Base-by-base conservation (phyloP, 2,797 vertebrate species). In the Mormyrops attenuatus region DNA sequence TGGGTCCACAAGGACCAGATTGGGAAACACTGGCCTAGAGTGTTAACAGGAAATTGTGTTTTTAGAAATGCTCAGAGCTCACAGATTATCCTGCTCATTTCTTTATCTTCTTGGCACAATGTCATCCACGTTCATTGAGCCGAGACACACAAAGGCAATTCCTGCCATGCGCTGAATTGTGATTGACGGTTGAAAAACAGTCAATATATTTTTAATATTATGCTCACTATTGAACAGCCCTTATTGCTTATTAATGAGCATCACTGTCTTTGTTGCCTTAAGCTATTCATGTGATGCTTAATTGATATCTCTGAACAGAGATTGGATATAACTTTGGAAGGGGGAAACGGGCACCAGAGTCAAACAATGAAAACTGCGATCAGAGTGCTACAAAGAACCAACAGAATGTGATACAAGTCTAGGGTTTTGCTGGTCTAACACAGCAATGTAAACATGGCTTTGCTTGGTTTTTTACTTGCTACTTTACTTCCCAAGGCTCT, bases 161-260 rank as follows among this genome's bases (percentile, higher is more conserved):
- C 84, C 47, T 85, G 47, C 50, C 47, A 9, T 13, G 50, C 11
- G 5, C 7, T 52, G 84, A 50, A 34, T 30, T 34, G 9, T 52
- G 84, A 85, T 85, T 50, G 84, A 53, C 47, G 52, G 22, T n/a
- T 87, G 85, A 52, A 87, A 20, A 38, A 57, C n/a, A 87, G 34
- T 87, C 50, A 57, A 57, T 55, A 26, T 87, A 15, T 80, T 87
- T 57, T 87, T 52, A 53, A 85, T 85, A 85, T 85, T 85, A 17
- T 52, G 13, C 17, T 57, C 5, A 87, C 26, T 38, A 55, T 20
- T 60, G 17, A 55, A 60, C 50, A 87, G 15, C 30, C 85, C 26
- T 41, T 60, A 38, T 34, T 55, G 52, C 53, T 57, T 38, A 13
- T 57, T 87, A 60, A 87, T 57, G 30, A 38, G 53, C 60, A 5